Percentiles rank a stretch among this genome's conserved stretches.
Evolutionary conservation across 2,888 invertebrate genomes (phyloP).

Genomic region (Therioaphis trifolii): DNA sequence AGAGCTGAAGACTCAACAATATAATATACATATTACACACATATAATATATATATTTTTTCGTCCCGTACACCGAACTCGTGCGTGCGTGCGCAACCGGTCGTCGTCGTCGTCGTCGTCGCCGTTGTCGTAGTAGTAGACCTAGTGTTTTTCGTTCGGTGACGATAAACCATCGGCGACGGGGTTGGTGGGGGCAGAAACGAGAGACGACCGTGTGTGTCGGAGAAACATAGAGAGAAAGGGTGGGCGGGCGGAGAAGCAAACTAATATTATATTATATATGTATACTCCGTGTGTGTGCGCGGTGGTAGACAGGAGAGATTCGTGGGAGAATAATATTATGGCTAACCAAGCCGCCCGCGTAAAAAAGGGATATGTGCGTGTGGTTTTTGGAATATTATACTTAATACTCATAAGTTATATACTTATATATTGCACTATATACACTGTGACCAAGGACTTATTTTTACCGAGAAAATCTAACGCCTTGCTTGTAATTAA

Average conservation of each 20-base stretch:
- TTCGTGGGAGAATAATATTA: slow-evolving; percentile 59
- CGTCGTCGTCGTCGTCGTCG: slow-evolving; percentile 20
- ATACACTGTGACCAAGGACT: neutral
- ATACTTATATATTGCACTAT: too few relatives aligned
- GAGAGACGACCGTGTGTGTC: slow-evolving; percentile 46
- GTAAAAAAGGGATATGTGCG: slow-evolving; percentile 53
- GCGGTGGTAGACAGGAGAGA: slow-evolving; percentile 54
- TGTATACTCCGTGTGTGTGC: neutral
- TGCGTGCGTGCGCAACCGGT: slow-evolving; percentile 49
- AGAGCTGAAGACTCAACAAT: slow-evolving; percentile 26
- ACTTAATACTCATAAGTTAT: slow-evolving; percentile 6
- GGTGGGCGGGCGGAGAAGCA: slow-evolving; percentile 38
- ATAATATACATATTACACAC: neutral
- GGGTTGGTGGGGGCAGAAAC: slow-evolving; percentile 46
- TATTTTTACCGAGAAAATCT: neutral
- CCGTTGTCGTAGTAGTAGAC: slow-evolving; percentile 17
- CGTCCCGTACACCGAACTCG: slow-evolving; percentile 5
- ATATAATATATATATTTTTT: slow-evolving; percentile 3
- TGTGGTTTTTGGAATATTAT: slow-evolving; percentile 51
- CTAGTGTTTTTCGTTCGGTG: slow-evolving; percentile 40
- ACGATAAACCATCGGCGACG: slow-evolving; percentile 40
- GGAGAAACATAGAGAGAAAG: slow-evolving; percentile 42
- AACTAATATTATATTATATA: slow-evolving; percentile 35
- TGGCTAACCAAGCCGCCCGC: slow-evolving; percentile 31
- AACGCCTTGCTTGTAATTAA: neutral